Percentiles rank a stretch among this genome's conserved stretches.
These are phyloP conservation scores for Crossaster papposus DNA, from an alignment of 53 echinoderm and acorn worm genomes.

Conservation along the genomic window DNA sequence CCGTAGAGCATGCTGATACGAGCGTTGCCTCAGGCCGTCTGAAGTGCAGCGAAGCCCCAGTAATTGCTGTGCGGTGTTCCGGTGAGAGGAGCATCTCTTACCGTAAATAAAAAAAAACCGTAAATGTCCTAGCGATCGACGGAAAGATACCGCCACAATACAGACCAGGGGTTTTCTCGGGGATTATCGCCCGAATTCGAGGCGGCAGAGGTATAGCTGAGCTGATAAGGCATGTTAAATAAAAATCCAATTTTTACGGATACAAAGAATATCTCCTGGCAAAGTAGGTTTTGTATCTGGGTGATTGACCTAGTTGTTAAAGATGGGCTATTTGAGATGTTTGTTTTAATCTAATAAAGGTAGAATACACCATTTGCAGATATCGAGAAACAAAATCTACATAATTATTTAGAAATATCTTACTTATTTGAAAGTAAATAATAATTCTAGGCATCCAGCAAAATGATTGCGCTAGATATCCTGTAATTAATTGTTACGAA, in stretches of 20 bases:
- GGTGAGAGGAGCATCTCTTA: conserved; percentile 8
- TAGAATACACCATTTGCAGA: too few species aligned
- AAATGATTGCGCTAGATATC: too few species aligned
- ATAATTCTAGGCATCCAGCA: too few species aligned
- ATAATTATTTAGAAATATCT: too few species aligned
- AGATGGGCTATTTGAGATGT: too few species aligned
- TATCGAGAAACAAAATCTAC: too few species aligned
- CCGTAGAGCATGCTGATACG: neutral
- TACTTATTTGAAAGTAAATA: too few species aligned
- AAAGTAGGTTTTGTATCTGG: too few species aligned
- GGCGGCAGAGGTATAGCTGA: neutral
- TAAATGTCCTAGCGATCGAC: neutral
- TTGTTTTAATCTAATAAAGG: too few species aligned
- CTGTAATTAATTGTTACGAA: too few species aligned
- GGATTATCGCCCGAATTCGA: conserved; percentile 10
- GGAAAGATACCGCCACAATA: too few species aligned
- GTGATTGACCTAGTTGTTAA: too few species aligned
- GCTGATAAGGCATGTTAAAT: neutral
- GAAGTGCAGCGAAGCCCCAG: conserved; percentile 12
- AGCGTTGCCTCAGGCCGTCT: conserved; percentile 21
- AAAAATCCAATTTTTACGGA: neutral
- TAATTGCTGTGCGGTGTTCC: conserved; percentile 15
- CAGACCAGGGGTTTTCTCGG: neutral
- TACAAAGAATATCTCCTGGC: neutral
- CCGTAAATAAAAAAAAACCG: conserved; percentile 47